phyloP scores from a whole-genome alignment of 2,113 vertebrate species.

The Buteo buteo region DNA sequence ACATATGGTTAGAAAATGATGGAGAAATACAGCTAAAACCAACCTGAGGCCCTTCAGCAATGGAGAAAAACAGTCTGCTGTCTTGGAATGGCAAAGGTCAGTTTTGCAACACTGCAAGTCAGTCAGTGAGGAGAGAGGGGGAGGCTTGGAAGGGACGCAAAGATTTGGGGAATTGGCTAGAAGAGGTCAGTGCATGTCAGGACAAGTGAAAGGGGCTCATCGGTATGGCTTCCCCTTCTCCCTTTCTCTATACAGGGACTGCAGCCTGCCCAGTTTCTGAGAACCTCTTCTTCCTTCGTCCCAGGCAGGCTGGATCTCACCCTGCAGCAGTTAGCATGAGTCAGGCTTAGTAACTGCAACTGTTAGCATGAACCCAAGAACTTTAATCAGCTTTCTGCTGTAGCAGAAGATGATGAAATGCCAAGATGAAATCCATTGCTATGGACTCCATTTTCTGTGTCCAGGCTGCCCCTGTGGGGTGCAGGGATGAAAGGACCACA shows the following conservation, averaged over 20 bases:
- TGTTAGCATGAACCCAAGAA: not conserved
- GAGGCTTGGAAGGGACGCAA: not conserved
- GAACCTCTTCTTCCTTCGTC: not conserved
- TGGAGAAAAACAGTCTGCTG: not conserved
- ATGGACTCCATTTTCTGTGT: not conserved
- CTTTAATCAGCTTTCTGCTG: not conserved
- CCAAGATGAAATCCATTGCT: not conserved
- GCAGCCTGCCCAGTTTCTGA: not conserved
- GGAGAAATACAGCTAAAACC: not conserved
- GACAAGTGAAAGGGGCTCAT: not conserved
- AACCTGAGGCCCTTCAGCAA: not conserved
- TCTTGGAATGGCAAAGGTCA: not conserved
- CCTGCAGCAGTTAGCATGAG: not conserved
- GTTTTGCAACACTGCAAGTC: not conserved
- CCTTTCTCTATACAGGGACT: not conserved
- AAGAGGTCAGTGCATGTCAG: not conserved
- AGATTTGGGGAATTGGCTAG: not conserved
- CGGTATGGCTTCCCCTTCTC: not conserved
- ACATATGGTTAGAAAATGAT: not conserved
- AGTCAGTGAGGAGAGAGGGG: not conserved
- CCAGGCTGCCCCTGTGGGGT: not conserved
- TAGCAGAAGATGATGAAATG: not conserved
- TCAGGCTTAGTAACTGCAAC: not conserved
- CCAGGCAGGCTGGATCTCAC: not conserved
- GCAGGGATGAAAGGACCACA: not conserved